Evolutionary conservation across 1,140 invertebrate genomes (phyloP).

Genomic region (honey bee (Apis mellifera)): DNA sequence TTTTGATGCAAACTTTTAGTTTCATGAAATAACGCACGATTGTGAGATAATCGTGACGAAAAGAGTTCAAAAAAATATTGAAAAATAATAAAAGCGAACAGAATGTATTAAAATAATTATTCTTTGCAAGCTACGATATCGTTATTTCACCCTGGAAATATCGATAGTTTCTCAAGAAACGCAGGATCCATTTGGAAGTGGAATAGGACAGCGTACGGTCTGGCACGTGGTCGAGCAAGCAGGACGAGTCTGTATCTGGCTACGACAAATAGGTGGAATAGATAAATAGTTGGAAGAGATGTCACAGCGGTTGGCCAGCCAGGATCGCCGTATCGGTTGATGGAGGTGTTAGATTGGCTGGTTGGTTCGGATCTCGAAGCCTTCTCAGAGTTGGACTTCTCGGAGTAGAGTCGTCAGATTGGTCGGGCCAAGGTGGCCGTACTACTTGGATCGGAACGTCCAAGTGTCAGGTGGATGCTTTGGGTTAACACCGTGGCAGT

Average conservation of each 20-base stretch:
- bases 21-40: too few relatives aligned
- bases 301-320: slow-evolving; percentile 25
- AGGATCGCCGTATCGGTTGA: slow-evolving; percentile 35
- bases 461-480: slow-evolving; percentile 8
- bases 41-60: too few relatives aligned
- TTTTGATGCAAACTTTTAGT: too few relatives aligned
- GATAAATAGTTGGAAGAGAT: slow-evolving; percentile 41
- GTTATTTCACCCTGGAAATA: background rate
- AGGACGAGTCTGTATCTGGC: background rate
- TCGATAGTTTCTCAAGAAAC: background rate
- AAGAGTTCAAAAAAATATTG: too few relatives aligned
- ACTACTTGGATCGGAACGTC: slow-evolving; percentile 16
- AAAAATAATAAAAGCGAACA: too few relatives aligned
- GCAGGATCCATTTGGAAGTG: background rate
- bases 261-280: slow-evolving; percentile 9
- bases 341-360: slow-evolving; percentile 47
- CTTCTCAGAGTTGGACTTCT: slow-evolving; percentile 27
- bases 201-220: background rate
- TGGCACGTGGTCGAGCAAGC: slow-evolving; percentile 13
- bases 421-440: slow-evolving; percentile 10
- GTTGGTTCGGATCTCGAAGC: slow-evolving; percentile 16
- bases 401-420: slow-evolving; percentile 36
- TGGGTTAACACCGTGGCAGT: background rate
- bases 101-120: background rate
- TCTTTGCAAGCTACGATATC: too few relatives aligned